phyloP scores from a whole-genome alignment of 2,888 invertebrate species.

The Drepana falcataria region DNA sequence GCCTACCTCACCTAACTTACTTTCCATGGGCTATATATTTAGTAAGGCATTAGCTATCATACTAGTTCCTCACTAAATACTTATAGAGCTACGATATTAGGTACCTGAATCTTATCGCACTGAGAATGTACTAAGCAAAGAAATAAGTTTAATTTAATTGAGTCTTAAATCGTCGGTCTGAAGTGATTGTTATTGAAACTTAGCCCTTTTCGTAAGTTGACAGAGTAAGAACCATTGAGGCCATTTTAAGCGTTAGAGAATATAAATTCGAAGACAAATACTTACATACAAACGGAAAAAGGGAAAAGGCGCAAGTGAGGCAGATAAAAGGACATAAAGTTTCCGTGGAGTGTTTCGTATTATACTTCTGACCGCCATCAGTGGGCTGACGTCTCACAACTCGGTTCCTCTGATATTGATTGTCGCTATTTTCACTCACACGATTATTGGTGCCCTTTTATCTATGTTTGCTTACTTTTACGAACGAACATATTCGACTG shows the following conservation, averaged over 20 bases:
- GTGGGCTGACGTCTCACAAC: constrained; percentile 2
- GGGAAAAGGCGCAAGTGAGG: background rate
- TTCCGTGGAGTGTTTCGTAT: constrained; percentile 5
- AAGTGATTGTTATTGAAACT: no score
- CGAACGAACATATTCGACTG: background rate
- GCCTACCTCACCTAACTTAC: background rate
- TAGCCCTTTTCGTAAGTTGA: background rate
- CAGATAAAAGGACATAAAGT: constrained; percentile 2
- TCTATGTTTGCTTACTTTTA: background rate
- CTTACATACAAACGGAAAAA: background rate
- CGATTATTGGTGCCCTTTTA: constrained; percentile 1
- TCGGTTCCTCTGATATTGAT: constrained; percentile 3
- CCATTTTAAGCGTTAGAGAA: background rate
- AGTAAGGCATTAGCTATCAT: no score
- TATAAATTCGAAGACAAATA: background rate
- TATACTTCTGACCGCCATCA: constrained; percentile 5
- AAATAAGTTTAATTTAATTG: no score
- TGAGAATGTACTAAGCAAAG: no score
- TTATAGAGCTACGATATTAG: no score
- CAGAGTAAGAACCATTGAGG: background rate
- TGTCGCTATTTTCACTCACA: constrained; percentile 4
- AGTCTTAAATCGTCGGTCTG: no score
- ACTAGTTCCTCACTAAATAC: no score
- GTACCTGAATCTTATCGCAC: no score
- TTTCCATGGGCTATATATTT: background rate